These are phyloP conservation scores for Rhorus exstirpatorius DNA, from an alignment of 2,888 invertebrate genomes.

Conservation along the genomic window DNA sequence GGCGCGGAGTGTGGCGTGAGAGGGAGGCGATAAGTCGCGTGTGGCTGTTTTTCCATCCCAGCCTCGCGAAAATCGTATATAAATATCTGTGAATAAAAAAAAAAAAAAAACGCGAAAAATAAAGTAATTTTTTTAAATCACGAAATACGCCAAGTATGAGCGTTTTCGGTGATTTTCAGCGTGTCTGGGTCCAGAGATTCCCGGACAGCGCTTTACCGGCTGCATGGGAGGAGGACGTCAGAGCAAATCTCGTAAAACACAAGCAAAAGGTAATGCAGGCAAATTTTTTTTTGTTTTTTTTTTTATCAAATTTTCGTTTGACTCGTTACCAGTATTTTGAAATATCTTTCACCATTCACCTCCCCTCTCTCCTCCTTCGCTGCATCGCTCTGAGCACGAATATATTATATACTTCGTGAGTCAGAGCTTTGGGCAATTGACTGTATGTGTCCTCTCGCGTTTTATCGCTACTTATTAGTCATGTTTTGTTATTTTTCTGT, in stretches of 20 bases:
- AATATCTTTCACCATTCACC: neutral
- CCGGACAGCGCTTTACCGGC: slow-evolving; percentile 96
- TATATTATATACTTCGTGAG: neutral
- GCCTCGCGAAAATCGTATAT: slow-evolving; percentile 46
- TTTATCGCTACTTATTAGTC: no score
- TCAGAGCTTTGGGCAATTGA: slow-evolving; percentile 36
- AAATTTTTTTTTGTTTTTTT: slow-evolving; percentile 15
- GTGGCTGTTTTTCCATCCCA: slow-evolving; percentile 50
- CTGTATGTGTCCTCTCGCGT: no score
- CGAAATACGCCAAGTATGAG: slow-evolving; percentile 87
- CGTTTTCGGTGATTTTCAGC: slow-evolving; percentile 96
- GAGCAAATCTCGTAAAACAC: slow-evolving; percentile 95
- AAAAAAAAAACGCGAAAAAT: slow-evolving; percentile 13
- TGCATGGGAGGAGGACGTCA: slow-evolving; percentile 97
- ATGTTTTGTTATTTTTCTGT: no score
- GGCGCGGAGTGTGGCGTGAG: no score
- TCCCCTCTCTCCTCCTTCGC: neutral
- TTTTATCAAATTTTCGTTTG: neutral
- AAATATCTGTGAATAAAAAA: slow-evolving; percentile 11
- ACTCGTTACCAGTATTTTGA: neutral
- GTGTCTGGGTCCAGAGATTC: slow-evolving; percentile 96
- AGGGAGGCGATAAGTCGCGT: slow-evolving; percentile 59
- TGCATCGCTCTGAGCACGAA: neutral
- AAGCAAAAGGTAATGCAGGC: slow-evolving; percentile 90
- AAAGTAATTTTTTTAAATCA: neutral